A percentile compares a stretch with the other conserved stretches of the same genome.
Conservation (phyloP, 37 sponge, comb jelly and placozoan species). For the Bolinopsis microptera region DNA sequence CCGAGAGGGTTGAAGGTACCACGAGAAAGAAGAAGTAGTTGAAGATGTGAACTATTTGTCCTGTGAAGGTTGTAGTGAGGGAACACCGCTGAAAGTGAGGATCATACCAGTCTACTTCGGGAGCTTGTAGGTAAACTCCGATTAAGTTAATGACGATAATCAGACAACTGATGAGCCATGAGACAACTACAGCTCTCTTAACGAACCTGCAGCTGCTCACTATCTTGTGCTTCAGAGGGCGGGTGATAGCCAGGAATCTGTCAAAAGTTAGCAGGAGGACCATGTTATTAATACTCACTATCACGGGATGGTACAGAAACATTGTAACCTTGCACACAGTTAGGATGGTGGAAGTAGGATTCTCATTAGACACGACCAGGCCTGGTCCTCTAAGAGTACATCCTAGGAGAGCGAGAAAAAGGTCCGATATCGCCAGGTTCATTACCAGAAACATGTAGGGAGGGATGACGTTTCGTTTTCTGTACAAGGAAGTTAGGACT, state of each 20-base stretch:
- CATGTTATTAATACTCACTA: neutral
- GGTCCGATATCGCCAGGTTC: neutral
- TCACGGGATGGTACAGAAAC: neutral
- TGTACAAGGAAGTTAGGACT: neutral
- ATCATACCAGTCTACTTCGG: neutral
- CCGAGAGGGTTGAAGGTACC: neutral
- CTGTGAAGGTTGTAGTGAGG: neutral
- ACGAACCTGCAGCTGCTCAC: neutral
- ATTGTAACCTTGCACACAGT: neutral
- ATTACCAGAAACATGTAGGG: neutral
- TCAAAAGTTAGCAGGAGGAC: neutral
- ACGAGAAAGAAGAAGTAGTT: neutral
- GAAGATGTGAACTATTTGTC: neutral
- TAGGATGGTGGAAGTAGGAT: neutral
- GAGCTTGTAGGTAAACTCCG: neutral
- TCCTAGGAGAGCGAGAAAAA: neutral
- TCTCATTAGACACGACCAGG: neutral
- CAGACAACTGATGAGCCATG: neutral
- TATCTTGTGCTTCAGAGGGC: neutral
- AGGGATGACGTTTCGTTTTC: neutral
- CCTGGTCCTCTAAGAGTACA: neutral
- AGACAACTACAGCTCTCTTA: neutral
- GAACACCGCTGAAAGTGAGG: neutral
- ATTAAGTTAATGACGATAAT: neutral
- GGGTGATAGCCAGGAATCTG: neutral